Percentiles rank a stretch among this genome's conserved stretches.
Evolutionary conservation across 2,888 invertebrate species (phyloP).

Genomic region (Biston betularia): DNA sequence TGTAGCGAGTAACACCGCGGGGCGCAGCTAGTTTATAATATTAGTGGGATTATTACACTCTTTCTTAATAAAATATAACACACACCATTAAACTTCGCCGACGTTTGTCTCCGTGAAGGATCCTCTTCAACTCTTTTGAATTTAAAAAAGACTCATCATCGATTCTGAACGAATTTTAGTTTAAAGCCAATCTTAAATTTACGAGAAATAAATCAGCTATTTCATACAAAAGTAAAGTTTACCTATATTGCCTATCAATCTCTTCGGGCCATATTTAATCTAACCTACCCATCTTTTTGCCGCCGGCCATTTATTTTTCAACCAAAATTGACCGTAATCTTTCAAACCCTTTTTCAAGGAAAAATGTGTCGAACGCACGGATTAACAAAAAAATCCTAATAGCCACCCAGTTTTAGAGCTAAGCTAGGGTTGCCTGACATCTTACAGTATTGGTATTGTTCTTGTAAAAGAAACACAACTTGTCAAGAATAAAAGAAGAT

Average conservation of each 20-base stretch:
- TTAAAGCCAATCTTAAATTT: too few species aligned
- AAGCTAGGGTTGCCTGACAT: not conserved
- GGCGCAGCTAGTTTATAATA: too few species aligned
- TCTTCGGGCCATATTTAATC: not conserved
- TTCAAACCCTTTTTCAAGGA: constrained; percentile 10
- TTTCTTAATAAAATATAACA: too few species aligned
- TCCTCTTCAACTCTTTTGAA: too few species aligned
- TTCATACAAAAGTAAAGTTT: not conserved
- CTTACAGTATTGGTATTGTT: not conserved
- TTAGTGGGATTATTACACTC: too few species aligned
- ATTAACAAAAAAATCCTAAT: constrained; percentile 6
- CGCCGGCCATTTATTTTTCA: constrained; percentile 3
- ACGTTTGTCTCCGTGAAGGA: too few species aligned
- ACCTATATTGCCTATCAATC: not conserved
- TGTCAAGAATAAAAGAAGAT: too few species aligned
- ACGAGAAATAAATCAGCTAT: too few species aligned
- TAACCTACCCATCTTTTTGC: not conserved
- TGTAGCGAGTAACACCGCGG: too few species aligned
- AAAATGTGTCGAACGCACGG: constrained; percentile 16
- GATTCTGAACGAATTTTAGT: too few species aligned
- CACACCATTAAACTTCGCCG: too few species aligned
- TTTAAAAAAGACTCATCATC: too few species aligned
- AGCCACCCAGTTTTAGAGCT: not conserved
- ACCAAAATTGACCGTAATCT: constrained; percentile 12
- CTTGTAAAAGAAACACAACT: not conserved